Conservation (phyloP, 2,888 invertebrate species). For the Campoletis raptor region DNA sequence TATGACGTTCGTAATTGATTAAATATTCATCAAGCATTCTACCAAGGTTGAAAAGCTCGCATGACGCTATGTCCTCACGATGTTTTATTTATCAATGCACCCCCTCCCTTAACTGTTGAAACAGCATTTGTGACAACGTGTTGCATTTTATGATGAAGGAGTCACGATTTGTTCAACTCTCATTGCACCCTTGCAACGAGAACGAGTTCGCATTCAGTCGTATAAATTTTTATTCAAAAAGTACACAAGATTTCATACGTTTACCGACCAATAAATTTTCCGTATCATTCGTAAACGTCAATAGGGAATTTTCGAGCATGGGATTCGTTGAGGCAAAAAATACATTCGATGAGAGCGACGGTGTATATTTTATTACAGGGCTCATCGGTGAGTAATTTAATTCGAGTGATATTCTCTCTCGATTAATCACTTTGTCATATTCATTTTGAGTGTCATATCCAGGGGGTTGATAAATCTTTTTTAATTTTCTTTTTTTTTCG, state of each 20-base stretch:
- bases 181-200: constrained; percentile 3
- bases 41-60: constrained; percentile 22
- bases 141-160: constrained; percentile 33
- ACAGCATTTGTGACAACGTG: constrained; percentile 47
- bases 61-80: constrained; percentile 57
- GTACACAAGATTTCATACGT: constrained; percentile 23
- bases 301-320: constrained; percentile 43
- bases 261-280: constrained; percentile 45
- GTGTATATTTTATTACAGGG: constrained; percentile 65
- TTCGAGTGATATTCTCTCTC: background rate
- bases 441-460: background rate
- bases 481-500: background rate
- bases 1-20: constrained; percentile 55
- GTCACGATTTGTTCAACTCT: constrained; percentile 1
- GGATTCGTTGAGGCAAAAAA: constrained; percentile 48
- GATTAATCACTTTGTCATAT: background rate
- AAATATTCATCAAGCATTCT: constrained; percentile 59
- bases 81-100: constrained; percentile 65
- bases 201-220: background rate
- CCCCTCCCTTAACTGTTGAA: constrained; percentile 39
- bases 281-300: constrained; percentile 41
- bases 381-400: constrained; percentile 63
- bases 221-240: constrained; percentile 31
- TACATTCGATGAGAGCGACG: constrained; percentile 64
- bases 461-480: background rate